Percentiles rank a stretch among this genome's conserved stretches.
Conservation (phyloP, 1,140 invertebrate genomes). For the Harlomillsia oculata region DNA sequence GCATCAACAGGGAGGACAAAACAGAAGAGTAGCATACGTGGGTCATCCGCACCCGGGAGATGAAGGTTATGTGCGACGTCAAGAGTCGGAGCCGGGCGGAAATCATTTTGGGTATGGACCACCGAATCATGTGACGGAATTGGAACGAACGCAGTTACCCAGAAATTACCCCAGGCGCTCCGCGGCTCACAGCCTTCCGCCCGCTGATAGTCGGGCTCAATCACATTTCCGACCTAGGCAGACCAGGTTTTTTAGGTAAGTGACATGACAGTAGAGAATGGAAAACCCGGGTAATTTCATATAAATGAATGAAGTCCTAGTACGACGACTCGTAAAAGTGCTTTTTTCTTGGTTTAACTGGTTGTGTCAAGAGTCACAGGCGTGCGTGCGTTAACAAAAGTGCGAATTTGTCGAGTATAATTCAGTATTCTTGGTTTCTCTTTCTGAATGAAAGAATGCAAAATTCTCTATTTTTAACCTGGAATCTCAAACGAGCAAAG, state of each 20-base stretch:
- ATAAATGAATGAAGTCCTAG: too few species aligned
- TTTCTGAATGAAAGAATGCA: too few species aligned
- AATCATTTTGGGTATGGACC: background rate
- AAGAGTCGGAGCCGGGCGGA: background rate
- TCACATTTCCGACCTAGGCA: conserved; percentile 16
- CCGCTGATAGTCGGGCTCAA: conserved; percentile 5
- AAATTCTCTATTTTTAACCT: too few species aligned
- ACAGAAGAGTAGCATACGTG: conserved; percentile 7
- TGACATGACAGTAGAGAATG: background rate
- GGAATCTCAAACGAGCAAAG: too few species aligned
- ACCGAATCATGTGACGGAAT: conserved; percentile 2
- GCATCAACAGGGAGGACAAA: conserved; percentile 14
- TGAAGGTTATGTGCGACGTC: conserved; percentile 5
- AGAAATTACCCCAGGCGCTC: conserved; percentile 12
- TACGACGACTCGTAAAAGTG: too few species aligned
- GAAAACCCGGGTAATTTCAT: too few species aligned
- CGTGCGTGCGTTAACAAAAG: too few species aligned
- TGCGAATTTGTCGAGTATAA: too few species aligned
- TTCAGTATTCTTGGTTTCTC: too few species aligned
- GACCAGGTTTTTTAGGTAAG: conserved; percentile 29
- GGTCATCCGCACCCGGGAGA: conserved; percentile 18
- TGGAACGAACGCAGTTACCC: background rate
- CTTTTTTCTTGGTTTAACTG: too few species aligned
- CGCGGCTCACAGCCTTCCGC: conserved; percentile 15
- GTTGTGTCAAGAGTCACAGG: too few species aligned